These are phyloP conservation scores for Barnardius zonarius DNA, from an alignment of 2,113 vertebrate species.

Conservation along the genomic window DNA sequence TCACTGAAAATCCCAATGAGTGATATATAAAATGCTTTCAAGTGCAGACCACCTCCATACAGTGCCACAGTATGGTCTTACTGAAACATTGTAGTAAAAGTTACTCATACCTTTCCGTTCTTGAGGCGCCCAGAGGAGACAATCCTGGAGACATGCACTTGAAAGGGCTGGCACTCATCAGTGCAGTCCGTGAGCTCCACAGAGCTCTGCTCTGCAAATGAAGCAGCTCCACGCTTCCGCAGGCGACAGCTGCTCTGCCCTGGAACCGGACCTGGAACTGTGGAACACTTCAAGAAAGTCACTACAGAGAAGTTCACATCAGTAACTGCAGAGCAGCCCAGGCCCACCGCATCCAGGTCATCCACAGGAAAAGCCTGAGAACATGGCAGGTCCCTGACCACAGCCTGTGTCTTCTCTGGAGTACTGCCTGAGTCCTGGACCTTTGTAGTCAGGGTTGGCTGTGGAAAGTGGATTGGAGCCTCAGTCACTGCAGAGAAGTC, in stretches of 20 bases:
- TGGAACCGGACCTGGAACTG: not conserved
- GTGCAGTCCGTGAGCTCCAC: not conserved
- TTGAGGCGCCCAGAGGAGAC: conserved; percentile 45
- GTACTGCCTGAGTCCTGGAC: not conserved
- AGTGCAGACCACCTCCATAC: not conserved
- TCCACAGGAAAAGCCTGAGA: not conserved
- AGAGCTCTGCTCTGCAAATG: not conserved
- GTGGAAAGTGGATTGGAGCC: not conserved
- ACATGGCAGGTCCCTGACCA: not conserved
- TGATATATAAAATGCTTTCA: not conserved
- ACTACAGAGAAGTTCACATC: not conserved
- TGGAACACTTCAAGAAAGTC: not conserved
- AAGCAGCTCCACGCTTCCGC: not conserved
- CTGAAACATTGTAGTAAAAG: not conserved
- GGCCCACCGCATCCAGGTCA: not conserved
- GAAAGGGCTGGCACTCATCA: not conserved
- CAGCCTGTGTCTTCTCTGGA: not conserved
- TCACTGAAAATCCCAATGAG: not conserved
- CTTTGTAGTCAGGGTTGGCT: not conserved
- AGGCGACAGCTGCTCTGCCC: not conserved
- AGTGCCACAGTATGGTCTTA: not conserved
- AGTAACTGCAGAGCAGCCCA: not conserved
- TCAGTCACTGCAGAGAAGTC: not conserved
- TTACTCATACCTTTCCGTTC: conserved; percentile 15
- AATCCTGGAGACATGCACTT: conserved; percentile 47